Evolutionary conservation across 2,888 invertebrate genomes (phyloP).

Genomic region (Agonopterix arenella): DNA sequence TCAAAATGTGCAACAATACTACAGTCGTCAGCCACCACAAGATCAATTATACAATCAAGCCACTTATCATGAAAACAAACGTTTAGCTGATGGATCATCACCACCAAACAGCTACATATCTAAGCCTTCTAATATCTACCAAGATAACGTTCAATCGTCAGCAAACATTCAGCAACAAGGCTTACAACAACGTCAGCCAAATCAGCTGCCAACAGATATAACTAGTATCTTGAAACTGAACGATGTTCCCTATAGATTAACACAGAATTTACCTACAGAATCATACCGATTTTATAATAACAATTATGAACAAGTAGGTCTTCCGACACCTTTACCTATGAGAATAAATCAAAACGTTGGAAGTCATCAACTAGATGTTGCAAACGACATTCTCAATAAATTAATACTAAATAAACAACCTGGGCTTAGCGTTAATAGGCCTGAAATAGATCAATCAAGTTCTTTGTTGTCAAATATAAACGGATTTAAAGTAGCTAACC

Average conservation of each 20-base stretch:
- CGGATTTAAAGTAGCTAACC: slow-evolving; percentile 70
- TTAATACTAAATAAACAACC: slow-evolving; percentile 48
- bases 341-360: slow-evolving; percentile 65
- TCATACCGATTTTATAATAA: slow-evolving; percentile 38
- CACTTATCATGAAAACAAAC: slow-evolving; percentile 25
- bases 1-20: slow-evolving; percentile 32
- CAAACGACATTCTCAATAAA: slow-evolving; percentile 50
- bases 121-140: slow-evolving; percentile 34
- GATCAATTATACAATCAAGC: slow-evolving; percentile 37
- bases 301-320: slow-evolving; percentile 46
- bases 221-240: slow-evolving; percentile 53
- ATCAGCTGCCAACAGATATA: slow-evolving; percentile 36
- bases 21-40: slow-evolving; percentile 36
- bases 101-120: slow-evolving; percentile 35
- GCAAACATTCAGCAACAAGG: slow-evolving; percentile 38
- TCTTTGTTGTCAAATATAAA: slow-evolving; percentile 57
- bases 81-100: slow-evolving; percentile 31
- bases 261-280: slow-evolving; percentile 44
- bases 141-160: slow-evolving; percentile 41
- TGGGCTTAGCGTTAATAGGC: slow-evolving; percentile 35
- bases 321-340: slow-evolving; percentile 51
- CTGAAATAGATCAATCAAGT: slow-evolving; percentile 47
- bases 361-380: slow-evolving; percentile 60
- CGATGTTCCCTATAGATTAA: slow-evolving; percentile 56
- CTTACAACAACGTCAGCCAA: slow-evolving; percentile 38